These are phyloP conservation scores for Caprella mutica DNA, from an alignment of 2,888 invertebrate species.

Conservation along the genomic window DNA sequence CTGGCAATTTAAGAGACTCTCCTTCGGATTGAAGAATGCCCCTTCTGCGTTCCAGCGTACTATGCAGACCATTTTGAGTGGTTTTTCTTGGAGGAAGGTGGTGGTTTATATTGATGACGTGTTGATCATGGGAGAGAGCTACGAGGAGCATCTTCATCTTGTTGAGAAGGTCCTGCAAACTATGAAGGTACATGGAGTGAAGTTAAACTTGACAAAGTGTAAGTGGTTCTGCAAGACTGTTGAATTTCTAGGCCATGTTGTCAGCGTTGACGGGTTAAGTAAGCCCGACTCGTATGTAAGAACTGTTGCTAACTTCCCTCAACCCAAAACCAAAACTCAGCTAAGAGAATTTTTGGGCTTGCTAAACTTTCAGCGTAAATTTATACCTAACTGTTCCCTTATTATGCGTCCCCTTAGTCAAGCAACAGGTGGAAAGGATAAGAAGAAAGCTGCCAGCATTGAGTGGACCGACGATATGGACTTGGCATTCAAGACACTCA, in stretches of 20 bases:
- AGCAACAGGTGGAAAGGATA: not conserved
- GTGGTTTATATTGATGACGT: conserved; percentile 1
- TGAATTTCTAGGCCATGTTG: not conserved
- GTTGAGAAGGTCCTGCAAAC: not conserved
- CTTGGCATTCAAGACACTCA: not conserved
- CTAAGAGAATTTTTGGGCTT: not conserved
- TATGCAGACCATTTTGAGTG: not conserved
- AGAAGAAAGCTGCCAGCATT: too few relatives aligned
- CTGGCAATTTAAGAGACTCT: not conserved
- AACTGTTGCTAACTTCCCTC: not conserved
- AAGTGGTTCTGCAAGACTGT: not conserved
- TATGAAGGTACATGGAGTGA: not conserved
- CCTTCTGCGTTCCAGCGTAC: not conserved
- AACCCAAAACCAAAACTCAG: not conserved
- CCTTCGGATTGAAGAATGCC: not conserved
- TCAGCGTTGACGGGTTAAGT: not conserved
- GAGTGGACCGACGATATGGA: not conserved
- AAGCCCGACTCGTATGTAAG: not conserved
- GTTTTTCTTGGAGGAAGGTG: not conserved
- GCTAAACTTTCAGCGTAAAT: not conserved
- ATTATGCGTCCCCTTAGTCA: not conserved
- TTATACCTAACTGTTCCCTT: not conserved
- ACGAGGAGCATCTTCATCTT: not conserved
- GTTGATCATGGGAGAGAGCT: not conserved
- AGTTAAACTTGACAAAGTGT: not conserved